Conservation (phyloP, 2,888 invertebrate genomes). For the Sialis lutaria region DNA sequence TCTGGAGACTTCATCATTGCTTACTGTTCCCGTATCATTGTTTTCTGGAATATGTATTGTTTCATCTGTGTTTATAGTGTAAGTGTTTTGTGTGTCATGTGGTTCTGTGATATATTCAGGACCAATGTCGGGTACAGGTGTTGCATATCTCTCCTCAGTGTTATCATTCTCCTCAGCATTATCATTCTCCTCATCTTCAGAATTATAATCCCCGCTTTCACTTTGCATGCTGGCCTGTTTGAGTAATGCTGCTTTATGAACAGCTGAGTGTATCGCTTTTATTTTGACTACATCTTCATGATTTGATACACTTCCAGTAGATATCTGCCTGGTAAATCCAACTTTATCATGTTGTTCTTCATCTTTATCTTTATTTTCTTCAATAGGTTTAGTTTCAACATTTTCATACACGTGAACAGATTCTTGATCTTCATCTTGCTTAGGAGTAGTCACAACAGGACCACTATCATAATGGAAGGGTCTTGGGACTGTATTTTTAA, state of each 20-base stretch:
- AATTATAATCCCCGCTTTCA: not conserved
- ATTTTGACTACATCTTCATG: not conserved
- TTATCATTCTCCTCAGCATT: not conserved
- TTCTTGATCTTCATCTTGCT: not conserved
- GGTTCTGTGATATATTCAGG: not conserved
- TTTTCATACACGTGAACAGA: not conserved
- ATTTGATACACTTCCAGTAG: not conserved
- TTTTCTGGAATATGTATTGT: not conserved
- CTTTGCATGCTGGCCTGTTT: not conserved
- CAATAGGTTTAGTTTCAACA: not conserved
- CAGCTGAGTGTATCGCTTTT: not conserved
- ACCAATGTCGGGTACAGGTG: not conserved
- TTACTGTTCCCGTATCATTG: conserved; percentile 2
- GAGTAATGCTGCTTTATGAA: conserved; percentile 1
- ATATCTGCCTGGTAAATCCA: not conserved
- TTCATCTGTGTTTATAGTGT: not conserved
- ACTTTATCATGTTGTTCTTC: not conserved
- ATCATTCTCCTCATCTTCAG: not conserved
- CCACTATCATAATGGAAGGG: conserved; percentile 15
- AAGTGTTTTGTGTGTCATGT: not conserved
- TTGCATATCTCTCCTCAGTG: not conserved
- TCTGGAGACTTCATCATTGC: conserved; percentile 6
- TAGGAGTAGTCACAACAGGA: conserved; percentile 15
- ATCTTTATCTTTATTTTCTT: not conserved
- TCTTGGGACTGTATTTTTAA: conserved; percentile 25